Percentiles rank a stretch among this genome's conserved stretches.
phyloP scores from a whole-genome alignment of 2,797 vertebrate genomes.

The Artibeus jamaicensis region DNA sequence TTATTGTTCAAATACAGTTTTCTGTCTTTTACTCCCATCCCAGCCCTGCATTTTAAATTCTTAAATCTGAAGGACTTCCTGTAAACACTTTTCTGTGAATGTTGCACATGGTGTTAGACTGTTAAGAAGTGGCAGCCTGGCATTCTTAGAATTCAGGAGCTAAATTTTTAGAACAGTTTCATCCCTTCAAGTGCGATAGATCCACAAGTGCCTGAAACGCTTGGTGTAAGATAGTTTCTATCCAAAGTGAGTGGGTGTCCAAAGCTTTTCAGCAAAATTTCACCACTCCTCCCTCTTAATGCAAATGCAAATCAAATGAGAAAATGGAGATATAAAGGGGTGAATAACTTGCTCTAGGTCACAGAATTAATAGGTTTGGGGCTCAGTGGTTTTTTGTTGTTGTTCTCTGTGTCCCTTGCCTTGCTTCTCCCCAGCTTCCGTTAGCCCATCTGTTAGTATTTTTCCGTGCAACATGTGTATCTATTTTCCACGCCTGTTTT shows the following conservation, averaged over 20 bases:
- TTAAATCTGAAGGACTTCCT: not conserved
- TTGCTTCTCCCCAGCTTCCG: not conserved
- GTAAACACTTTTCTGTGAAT: not conserved
- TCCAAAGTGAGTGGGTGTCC: not conserved
- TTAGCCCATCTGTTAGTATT: not conserved
- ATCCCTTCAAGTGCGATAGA: not conserved
- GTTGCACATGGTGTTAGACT: not conserved
- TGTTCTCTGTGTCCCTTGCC: not conserved
- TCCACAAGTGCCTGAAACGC: not conserved
- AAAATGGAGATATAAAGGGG: not conserved
- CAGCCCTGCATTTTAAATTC: not conserved
- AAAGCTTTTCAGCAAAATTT: not conserved
- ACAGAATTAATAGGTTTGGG: not conserved
- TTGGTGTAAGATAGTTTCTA: not conserved
- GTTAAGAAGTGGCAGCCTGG: not conserved
- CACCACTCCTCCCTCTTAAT: not conserved
- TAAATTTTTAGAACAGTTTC: not conserved
- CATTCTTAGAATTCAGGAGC: not conserved
- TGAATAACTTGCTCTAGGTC: not conserved
- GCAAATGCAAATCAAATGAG: not conserved
- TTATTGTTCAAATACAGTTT: too few species aligned
- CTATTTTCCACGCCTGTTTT: not conserved
- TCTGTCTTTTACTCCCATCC: too few species aligned
- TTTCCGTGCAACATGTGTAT: not conserved
- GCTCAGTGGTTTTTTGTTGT: not conserved